A percentile compares a stretch with the other conserved stretches of the same genome.
Evolutionary conservation across 1,140 invertebrate species (phyloP).

Genomic region (Formica exsecta): DNA sequence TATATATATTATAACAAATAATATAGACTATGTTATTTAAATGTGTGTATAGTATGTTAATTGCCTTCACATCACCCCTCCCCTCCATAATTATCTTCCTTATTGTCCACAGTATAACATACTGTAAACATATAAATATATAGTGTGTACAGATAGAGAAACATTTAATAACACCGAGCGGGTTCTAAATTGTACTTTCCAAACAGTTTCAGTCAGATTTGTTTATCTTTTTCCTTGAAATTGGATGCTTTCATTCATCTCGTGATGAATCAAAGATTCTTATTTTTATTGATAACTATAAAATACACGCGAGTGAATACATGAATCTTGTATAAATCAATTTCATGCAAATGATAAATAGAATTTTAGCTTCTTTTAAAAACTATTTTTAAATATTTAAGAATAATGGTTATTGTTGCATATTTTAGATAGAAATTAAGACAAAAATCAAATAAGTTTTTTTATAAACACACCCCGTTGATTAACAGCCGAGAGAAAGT

Average conservation of each 20-base stretch:
- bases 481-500: neutral
- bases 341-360: slow-evolving; percentile 36
- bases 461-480: neutral
- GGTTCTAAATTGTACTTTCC: too few relatives aligned
- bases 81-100: neutral
- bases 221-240: too few relatives aligned
- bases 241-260: too few relatives aligned
- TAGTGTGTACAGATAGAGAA: neutral
- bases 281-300: neutral
- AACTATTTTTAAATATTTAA: slow-evolving; percentile 26
- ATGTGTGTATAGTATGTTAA: neutral
- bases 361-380: slow-evolving; percentile 19
- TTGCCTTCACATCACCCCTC: neutral
- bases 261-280: too few relatives aligned
- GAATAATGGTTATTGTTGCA: neutral
- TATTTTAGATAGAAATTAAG: slow-evolving; percentile 30
- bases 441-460: slow-evolving; percentile 13
- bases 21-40: too few relatives aligned
- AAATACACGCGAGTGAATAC: neutral
- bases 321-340: slow-evolving; percentile 30
- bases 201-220: too few relatives aligned
- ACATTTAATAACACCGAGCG: neutral
- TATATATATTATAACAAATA: neutral
- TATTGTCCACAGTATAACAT: neutral
- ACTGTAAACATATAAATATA: neutral